Evolutionary conservation across 1,140 invertebrate genomes (phyloP).

Genomic region (Homalodisca vitripennis): DNA sequence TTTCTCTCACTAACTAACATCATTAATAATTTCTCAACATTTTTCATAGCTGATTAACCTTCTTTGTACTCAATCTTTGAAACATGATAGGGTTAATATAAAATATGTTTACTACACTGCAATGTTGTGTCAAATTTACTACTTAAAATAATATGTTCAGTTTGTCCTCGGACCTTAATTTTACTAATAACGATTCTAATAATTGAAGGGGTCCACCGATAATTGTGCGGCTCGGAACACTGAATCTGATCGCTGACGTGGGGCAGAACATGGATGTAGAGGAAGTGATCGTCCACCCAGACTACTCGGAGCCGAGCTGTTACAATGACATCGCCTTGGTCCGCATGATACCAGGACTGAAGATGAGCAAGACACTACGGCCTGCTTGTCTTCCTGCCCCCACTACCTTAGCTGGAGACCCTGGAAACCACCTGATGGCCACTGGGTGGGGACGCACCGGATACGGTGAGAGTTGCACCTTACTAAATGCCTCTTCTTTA

Average conservation of each 20-base stretch:
- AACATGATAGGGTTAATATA: too few relatives aligned
- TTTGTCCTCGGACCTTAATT: too few relatives aligned
- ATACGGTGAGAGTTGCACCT: conserved; percentile 42
- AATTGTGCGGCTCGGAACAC: conserved; percentile 45
- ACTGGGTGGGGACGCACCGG: conserved; percentile 41
- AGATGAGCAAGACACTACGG: conserved; percentile 42
- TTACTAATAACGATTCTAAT: too few relatives aligned
- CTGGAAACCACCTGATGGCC: conserved; percentile 41
- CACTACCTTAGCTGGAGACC: conserved; percentile 22
- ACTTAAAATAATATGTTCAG: too few relatives aligned
- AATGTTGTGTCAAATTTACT: too few relatives aligned
- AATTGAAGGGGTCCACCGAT: conserved; percentile 45
- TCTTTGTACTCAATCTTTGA: too few relatives aligned
- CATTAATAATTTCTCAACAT: too few relatives aligned
- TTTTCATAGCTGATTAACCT: too few relatives aligned
- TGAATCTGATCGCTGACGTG: conserved; percentile 37
- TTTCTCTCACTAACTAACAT: too few relatives aligned
- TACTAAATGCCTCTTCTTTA: too few relatives aligned
- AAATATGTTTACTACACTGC: too few relatives aligned
- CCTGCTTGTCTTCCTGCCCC: conserved; percentile 49
- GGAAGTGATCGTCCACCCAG: conserved; percentile 49
- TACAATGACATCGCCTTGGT: conserved; percentile 52
- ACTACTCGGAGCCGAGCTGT: conserved; percentile 51
- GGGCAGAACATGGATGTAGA: conserved; percentile 29
- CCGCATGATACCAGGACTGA: conserved; percentile 42